Evolutionary conservation across 1,140 invertebrate genomes (phyloP).

Genomic region (Scylla paramamosain): DNA sequence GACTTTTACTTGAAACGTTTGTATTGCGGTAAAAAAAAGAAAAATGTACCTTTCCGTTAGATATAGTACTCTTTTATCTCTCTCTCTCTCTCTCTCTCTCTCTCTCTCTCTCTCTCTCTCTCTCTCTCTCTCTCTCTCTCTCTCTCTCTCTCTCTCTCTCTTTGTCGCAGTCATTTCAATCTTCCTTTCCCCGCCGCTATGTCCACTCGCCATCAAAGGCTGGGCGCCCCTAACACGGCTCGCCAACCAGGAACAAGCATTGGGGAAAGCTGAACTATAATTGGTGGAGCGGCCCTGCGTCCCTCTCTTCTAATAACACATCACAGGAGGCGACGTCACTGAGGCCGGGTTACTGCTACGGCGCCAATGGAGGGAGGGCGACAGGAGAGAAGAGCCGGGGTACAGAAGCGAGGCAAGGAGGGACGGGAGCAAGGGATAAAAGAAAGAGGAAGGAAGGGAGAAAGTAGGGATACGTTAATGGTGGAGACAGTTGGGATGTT

Average conservation of each 20-base stretch:
- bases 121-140: not conserved
- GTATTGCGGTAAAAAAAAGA: too few species aligned
- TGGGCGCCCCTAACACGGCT: not conserved
- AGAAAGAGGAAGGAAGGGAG: not conserved
- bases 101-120: not conserved
- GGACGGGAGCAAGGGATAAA: not conserved
- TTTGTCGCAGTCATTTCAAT: not conserved
- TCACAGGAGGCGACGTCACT: not conserved
- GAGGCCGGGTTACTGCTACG: not conserved
- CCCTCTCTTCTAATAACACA: not conserved
- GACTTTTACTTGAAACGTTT: too few species aligned
- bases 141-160: not conserved
- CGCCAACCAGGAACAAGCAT: not conserved
- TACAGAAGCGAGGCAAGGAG: not conserved
- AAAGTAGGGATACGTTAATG: not conserved
- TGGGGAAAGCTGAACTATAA: conserved; percentile 13
- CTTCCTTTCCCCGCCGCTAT: not conserved
- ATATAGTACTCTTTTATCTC: too few species aligned
- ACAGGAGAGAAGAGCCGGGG: not conserved
- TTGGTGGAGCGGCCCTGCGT: not conserved
- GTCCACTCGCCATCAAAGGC: not conserved
- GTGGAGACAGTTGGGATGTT: not conserved
- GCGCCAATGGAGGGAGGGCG: not conserved
- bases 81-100: not conserved
- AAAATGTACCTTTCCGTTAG: too few species aligned